Conservation (phyloP, 92 coral and sea anemone genomes). For the Blastomussa wellsi region DNA sequence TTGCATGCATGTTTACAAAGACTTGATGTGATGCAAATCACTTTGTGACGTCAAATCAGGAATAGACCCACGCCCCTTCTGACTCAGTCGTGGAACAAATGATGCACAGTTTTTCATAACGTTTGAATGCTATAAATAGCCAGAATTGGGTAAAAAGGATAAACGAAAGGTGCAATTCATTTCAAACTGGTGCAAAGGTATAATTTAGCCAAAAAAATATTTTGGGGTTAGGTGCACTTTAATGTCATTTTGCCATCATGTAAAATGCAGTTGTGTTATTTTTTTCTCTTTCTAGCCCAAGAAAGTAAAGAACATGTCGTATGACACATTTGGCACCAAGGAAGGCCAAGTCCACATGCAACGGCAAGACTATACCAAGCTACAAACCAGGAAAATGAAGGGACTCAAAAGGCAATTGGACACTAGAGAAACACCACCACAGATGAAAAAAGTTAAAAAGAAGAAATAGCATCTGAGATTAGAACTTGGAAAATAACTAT, state of each 20-base stretch:
- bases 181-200: no score
- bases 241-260: neutral
- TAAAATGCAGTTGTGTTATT: neutral
- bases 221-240: no score
- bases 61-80: no score
- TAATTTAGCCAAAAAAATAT: no score
- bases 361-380: constrained; percentile 85
- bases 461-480: constrained; percentile 22
- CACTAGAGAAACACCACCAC: constrained; percentile 18
- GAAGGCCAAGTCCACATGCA: constrained; percentile 94
- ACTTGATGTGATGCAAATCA: no score
- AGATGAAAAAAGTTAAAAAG: constrained; percentile 30
- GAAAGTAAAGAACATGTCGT: constrained; percentile 85
- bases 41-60: no score
- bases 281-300: constrained; percentile 64
- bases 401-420: constrained; percentile 81
- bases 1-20: no score
- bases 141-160: no score
- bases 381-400: constrained; percentile 94
- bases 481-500: neutral
- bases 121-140: no score
- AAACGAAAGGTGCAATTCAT: no score
- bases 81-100: no score
- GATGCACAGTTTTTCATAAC: no score
- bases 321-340: constrained; percentile 91